phyloP scores from a whole-genome alignment of 2,113 vertebrate species.

The Malaclemys terrapin region DNA sequence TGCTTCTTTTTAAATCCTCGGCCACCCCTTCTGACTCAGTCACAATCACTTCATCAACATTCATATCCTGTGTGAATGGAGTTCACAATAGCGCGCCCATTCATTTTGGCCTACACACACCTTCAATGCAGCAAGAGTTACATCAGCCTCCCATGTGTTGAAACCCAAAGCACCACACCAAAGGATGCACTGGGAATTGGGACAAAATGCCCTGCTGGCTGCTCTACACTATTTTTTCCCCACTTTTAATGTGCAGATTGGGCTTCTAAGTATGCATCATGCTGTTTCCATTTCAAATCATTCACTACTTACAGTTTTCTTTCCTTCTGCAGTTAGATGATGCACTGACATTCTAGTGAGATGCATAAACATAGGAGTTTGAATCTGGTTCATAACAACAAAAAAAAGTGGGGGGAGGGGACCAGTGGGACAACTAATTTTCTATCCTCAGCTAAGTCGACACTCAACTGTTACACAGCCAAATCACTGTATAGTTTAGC shows the following conservation, averaged over 20 bases:
- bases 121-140: neutral
- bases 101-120: neutral
- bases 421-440: neutral
- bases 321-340: neutral
- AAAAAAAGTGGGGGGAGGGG: neutral
- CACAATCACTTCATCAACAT: neutral
- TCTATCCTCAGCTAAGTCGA: neutral
- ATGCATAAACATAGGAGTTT: neutral
- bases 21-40: neutral
- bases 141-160: constrained; percentile 2
- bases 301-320: constrained; percentile 16
- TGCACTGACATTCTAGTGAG: neutral
- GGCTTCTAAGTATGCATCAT: constrained; percentile 11
- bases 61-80: neutral
- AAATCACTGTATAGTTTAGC: neutral
- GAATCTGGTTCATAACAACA: neutral
- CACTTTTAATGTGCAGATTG: constrained; percentile 46
- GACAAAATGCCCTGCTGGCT: constrained; percentile 60
- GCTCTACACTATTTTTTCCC: constrained; percentile 46
- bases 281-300: constrained; percentile 29
- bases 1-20: neutral
- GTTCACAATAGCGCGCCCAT: neutral
- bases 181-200: constrained; percentile 27
- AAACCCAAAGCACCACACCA: constrained; percentile 36
- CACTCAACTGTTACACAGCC: neutral